Evolutionary conservation across 2,797 vertebrate genomes (phyloP).

Genomic region (Arnoldichthys spilopterus): DNA sequence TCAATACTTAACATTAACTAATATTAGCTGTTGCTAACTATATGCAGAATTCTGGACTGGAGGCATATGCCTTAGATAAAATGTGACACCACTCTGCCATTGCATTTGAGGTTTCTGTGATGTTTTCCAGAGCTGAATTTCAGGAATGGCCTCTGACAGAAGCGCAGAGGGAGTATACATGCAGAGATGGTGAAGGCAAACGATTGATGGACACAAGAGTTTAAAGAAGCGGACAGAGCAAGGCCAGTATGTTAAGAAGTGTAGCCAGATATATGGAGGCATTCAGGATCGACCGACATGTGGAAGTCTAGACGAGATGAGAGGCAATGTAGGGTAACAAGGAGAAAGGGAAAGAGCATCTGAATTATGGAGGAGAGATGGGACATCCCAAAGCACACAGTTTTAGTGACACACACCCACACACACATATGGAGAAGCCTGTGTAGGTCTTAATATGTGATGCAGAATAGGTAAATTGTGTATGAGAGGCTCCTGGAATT

Average conservation of each 20-base stretch:
- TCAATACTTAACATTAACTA: background rate
- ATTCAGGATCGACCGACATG: conserved; percentile 45
- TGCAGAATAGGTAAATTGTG: background rate
- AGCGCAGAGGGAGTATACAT: conserved; percentile 13
- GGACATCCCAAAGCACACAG: conserved; percentile 62
- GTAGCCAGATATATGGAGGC: conserved; percentile 38
- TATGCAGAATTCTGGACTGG: background rate
- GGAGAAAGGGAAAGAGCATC: conserved; percentile 60
- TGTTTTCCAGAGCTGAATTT: background rate
- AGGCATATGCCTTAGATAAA: background rate
- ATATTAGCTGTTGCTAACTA: background rate
- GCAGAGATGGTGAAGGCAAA: conserved; percentile 23
- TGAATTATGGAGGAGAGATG: conserved; percentile 76
- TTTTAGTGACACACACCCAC: conserved; percentile 43
- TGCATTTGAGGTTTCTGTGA: background rate
- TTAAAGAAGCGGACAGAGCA: conserved; percentile 32
- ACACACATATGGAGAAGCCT: conserved; percentile 33
- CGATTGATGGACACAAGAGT: conserved; percentile 32
- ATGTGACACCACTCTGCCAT: background rate
- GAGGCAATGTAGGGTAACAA: conserved; percentile 60
- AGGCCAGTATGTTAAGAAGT: conserved; percentile 34
- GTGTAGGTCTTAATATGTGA: background rate
- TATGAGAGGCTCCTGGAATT: background rate
- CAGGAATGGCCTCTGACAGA: background rate
- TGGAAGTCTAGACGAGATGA: conserved; percentile 34